phyloP scores from a whole-genome alignment of 1,140 invertebrate genomes.

The Cherax quadricarinatus region DNA sequence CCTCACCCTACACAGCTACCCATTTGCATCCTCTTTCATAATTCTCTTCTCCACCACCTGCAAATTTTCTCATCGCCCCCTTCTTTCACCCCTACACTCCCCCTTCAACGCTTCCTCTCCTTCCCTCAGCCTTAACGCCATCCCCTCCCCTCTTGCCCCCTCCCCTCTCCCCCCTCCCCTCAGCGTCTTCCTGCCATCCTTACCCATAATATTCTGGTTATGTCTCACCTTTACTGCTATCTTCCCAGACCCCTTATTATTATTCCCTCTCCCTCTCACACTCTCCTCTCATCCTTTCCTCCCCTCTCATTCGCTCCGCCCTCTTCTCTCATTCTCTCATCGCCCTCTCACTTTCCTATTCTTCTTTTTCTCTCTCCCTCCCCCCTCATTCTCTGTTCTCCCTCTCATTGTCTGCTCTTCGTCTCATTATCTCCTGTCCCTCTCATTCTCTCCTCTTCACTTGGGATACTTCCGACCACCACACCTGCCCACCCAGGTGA shows the following conservation, averaged over 20 bases:
- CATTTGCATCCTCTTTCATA: too few relatives aligned
- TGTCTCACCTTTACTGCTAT: neutral
- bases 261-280: neutral
- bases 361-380: neutral
- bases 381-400: neutral
- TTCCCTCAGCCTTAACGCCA: too few relatives aligned
- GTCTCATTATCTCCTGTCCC: neutral
- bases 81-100: neutral
- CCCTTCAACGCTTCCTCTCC: too few relatives aligned
- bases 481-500: too few relatives aligned
- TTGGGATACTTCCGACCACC: neutral
- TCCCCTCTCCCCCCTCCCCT: too few relatives aligned
- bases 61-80: too few relatives aligned
- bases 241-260: neutral
- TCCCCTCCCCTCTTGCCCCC: too few relatives aligned
- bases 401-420: neutral
- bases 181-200: neutral
- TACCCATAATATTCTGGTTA: slow-evolving; percentile 1
- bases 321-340: neutral
- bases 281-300: neutral
- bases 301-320: neutral
- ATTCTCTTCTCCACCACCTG: too few relatives aligned
- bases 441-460: neutral
- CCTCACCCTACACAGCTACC: too few relatives aligned
- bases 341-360: neutral